Percentiles rank a stretch among this genome's conserved stretches.
Conservation (phyloP, 1,140 invertebrate genomes). For the Oryzaephilus surinamensis region DNA sequence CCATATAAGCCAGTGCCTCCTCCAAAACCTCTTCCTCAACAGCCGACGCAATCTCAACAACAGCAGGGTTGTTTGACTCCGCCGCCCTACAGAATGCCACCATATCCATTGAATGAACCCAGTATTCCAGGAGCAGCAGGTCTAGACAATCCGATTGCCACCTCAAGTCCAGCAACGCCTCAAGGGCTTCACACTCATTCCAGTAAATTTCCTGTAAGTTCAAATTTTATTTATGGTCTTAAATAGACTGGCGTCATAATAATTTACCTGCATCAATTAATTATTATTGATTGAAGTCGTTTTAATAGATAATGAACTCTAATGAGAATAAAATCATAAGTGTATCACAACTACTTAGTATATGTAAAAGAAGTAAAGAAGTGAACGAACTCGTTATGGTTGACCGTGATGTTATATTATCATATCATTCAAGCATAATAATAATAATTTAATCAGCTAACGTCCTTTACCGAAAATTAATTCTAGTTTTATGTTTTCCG, state of each 20-base stretch:
- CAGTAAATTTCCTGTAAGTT: slow-evolving; percentile 65
- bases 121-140: slow-evolving; percentile 36
- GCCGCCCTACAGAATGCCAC: slow-evolving; percentile 42
- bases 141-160: slow-evolving; percentile 36
- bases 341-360: too few relatives aligned
- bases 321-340: too few relatives aligned
- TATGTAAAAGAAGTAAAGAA: too few relatives aligned
- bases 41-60: slow-evolving; percentile 32
- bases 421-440: too few relatives aligned
- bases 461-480: too few relatives aligned
- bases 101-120: slow-evolving; percentile 37
- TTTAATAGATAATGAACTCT: too few relatives aligned
- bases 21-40: slow-evolving; percentile 44
- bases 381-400: slow-evolving; percentile 13
- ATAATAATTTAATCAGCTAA: too few relatives aligned
- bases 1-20: slow-evolving; percentile 49
- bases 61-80: slow-evolving; percentile 26
- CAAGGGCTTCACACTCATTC: slow-evolving; percentile 60
- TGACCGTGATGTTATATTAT: slow-evolving; percentile 6
- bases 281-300: too few relatives aligned
- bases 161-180: slow-evolving; percentile 40
- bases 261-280: too few relatives aligned
- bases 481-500: too few relatives aligned
- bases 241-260: too few relatives aligned
- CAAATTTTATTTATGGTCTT: too few relatives aligned